phyloP scores from a whole-genome alignment of 1,140 invertebrate species.

The Drosophila neocordata region DNA sequence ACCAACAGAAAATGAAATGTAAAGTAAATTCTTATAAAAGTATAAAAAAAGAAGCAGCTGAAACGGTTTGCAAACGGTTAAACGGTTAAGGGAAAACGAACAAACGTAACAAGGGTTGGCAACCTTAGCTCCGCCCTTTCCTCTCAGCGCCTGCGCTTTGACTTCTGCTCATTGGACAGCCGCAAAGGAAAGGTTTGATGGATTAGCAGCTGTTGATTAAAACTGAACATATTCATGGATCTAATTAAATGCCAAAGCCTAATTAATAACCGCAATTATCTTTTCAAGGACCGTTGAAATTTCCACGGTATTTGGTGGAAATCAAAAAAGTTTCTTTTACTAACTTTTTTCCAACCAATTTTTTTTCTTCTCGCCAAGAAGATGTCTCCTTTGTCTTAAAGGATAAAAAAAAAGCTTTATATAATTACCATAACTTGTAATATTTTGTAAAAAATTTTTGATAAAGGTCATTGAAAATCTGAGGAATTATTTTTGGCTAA shows the following conservation, averaged over 20 bases:
- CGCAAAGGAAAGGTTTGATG: neutral
- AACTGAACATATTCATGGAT: neutral
- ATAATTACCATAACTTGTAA: neutral
- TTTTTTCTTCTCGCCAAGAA: no score
- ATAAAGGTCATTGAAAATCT: no score
- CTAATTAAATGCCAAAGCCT: neutral
- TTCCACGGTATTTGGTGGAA: neutral
- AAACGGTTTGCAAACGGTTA: neutral
- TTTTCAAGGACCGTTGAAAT: neutral
- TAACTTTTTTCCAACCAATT: neutral
- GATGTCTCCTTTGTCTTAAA: no score
- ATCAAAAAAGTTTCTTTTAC: neutral
- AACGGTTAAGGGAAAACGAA: no score
- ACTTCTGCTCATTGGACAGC: neutral
- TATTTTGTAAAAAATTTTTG: no score
- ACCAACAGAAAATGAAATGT: no score
- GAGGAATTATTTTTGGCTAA: no score
- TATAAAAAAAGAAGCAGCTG: no score
- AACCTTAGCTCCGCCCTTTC: neutral
- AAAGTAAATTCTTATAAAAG: no score
- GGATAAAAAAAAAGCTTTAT: neutral
- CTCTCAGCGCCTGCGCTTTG: neutral
- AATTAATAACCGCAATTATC: neutral
- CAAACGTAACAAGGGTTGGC: neutral
- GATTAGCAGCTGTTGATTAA: no score